Evolutionary conservation across 2,797 vertebrate species (phyloP), one percentile per base, ranked within the genome.

Genomic region (Hemibagrus guttatus): DNA sequence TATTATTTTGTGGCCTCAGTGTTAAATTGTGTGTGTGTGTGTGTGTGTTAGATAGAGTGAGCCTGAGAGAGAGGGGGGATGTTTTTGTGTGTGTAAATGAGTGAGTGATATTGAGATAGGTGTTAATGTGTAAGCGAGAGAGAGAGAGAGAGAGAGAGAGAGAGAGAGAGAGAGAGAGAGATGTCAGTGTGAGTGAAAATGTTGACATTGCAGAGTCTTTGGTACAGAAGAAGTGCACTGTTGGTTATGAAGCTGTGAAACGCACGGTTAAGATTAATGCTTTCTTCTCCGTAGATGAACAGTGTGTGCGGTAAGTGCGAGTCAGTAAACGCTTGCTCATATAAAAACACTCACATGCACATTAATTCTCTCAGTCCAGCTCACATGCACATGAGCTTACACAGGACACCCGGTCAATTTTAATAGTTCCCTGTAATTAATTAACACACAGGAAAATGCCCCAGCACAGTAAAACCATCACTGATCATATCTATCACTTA

Each of bases 331-430:
- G 3, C 42, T 52, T 13, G 52, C 49, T 69, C 64, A 56, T 66
- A 87, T 17, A 64, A 16, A 61, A 59, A 85, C 1, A 23, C 42
- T 42, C 42, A 46, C 42, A 46, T 6, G 6, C 42, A 46, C n/a
- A n/a, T n/a, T n/a, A n/a, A n/a, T 23, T 63, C 68, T 89, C 90
- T 87, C 88, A 90, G 91, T 91, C 85, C 72, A 42, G 39, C 35
- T 35, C 71, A 88, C 75, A 49, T 12, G n/a, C 46, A 86, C 89
- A 76, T n/a, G n/a, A n/a, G n/a, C n/a, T n/a, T n/a, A n/a, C 79
- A 39, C 58, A 42, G 66, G 35, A 52, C 49, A 66, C 52, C 3
- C 58, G 4, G 39, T 49, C 39, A 8, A 5, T n/a, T 74, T 74
- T 84, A 84, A 84, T 14, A 63, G n/a, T 54, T n/a, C 23, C 13